Conservation (phyloP, 2,113 vertebrate species). For the Ascaphus truei region DNA sequence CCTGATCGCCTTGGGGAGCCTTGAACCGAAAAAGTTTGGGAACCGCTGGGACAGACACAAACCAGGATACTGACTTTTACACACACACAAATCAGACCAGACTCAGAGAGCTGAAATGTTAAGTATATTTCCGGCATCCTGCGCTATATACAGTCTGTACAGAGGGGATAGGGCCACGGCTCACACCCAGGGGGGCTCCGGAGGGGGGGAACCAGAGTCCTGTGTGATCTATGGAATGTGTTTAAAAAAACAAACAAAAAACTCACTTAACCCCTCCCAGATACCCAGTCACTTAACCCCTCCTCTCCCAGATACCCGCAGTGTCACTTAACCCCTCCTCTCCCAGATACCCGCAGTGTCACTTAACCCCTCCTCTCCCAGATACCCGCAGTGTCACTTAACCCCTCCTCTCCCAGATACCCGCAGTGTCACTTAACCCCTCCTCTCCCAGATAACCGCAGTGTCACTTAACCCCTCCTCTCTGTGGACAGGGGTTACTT, state of each 20-base stretch:
- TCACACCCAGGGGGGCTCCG: not conserved
- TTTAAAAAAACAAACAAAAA: slow-evolving; percentile 1
- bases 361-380: too few relatives aligned
- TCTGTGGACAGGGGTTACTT: not conserved
- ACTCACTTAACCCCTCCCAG: not conserved
- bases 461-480: too few relatives aligned
- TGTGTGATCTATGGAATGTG: slow-evolving; percentile 19
- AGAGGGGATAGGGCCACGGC: not conserved
- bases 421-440: not conserved
- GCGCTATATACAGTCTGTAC: slow-evolving; percentile 29
- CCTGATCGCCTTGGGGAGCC: too few relatives aligned
- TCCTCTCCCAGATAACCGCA: not conserved
- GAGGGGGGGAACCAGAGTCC: not conserved
- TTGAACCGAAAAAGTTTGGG: too few relatives aligned
- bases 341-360: not conserved
- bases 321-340: not conserved
- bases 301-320: too few relatives aligned
- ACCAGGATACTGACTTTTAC: too few relatives aligned
- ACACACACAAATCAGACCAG: not conserved
- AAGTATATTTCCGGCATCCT: slow-evolving; percentile 7
- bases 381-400: too few relatives aligned
- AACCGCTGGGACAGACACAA: too few relatives aligned
- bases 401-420: too few relatives aligned
- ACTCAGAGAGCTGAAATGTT: slow-evolving; percentile 10
- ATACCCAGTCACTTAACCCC: too few relatives aligned